A percentile compares a stretch with the other conserved stretches of the same genome.
Evolutionary conservation across 2,113 vertebrate genomes (phyloP).

Genomic region (Dromaius novaehollandiae): DNA sequence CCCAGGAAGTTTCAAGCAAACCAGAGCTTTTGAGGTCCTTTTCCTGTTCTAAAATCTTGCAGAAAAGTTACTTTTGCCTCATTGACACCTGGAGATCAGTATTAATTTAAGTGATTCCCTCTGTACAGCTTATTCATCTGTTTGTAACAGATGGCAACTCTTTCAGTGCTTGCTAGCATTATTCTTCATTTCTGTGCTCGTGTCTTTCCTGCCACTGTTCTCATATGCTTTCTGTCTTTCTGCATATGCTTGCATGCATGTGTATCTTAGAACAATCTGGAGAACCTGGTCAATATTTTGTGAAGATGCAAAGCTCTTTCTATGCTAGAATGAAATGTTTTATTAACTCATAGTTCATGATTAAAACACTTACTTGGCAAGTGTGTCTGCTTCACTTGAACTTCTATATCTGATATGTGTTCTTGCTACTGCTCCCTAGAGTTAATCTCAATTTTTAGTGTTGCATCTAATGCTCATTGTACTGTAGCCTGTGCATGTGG

Average conservation of each 20-base stretch:
- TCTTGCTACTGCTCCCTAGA: not conserved
- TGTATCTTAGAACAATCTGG: not conserved
- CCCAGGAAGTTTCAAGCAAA: not conserved
- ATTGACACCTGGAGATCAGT: not conserved
- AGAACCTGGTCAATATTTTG: not conserved
- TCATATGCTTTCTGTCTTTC: not conserved
- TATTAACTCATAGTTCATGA: not conserved
- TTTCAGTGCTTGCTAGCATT: not conserved
- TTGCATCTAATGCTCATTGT: not conserved
- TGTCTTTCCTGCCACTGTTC: not conserved
- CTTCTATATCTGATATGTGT: not conserved
- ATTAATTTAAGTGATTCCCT: not conserved
- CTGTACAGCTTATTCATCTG: not conserved
- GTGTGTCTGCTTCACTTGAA: not conserved
- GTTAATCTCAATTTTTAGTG: not conserved
- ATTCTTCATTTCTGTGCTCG: not conserved
- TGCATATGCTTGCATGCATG: rapidly evolving
- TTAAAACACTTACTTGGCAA: not conserved
- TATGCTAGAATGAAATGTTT: not conserved
- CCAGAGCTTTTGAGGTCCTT: not conserved
- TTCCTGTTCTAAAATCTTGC: not conserved
- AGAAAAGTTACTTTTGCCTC: not conserved
- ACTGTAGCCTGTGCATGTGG: rapidly evolving
- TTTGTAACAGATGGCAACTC: not conserved
- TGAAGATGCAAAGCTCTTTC: not conserved